Percentiles rank a stretch among this genome's conserved stretches.
Evolutionary conservation across 2,113 vertebrate species (phyloP).

Genomic region (Sialia sialis): DNA sequence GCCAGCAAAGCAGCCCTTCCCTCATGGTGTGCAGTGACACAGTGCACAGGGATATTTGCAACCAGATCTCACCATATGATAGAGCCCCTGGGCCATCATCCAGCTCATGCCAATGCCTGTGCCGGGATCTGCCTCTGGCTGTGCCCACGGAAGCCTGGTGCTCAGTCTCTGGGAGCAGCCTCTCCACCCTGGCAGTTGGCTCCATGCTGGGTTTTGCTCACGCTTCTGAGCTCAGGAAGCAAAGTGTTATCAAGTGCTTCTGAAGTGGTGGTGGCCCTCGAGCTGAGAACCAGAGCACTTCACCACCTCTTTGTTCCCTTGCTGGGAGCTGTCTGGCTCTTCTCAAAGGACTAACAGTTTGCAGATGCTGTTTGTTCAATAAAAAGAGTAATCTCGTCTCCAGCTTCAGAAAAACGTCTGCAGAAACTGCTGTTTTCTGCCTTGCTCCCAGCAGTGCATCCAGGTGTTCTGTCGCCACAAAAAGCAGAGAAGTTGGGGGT

Average conservation of each 20-base stretch:
- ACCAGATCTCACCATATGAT: fast-evolving
- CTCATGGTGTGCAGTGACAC: fast-evolving
- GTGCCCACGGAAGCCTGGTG: fast-evolving
- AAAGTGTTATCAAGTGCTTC: slow-evolving; percentile 19
- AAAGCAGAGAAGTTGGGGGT: not conserved
- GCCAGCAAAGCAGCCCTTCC: not conserved
- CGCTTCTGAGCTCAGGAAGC: not conserved
- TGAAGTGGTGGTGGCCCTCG: slow-evolving; percentile 39
- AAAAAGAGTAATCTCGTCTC: not conserved
- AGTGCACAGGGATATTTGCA: fast-evolving
- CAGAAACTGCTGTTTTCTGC: not conserved
- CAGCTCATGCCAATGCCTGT: fast-evolving
- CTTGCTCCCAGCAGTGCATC: not conserved
- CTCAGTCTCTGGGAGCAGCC: not conserved
- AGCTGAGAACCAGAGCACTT: slow-evolving; percentile 20
- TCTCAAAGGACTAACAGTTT: not conserved
- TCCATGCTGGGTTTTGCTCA: not conserved
- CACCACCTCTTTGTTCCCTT: not conserved
- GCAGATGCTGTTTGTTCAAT: not conserved
- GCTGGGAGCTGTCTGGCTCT: not conserved
- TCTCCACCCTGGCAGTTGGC: not conserved
- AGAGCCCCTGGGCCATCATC: fast-evolving
- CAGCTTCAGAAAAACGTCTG: not conserved
- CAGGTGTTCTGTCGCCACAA: not conserved
- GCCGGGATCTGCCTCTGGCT: not conserved